Conservation (phyloP, 35 echinoderm and acorn worm genomes). For the Heliocidaris tuberculata region DNA sequence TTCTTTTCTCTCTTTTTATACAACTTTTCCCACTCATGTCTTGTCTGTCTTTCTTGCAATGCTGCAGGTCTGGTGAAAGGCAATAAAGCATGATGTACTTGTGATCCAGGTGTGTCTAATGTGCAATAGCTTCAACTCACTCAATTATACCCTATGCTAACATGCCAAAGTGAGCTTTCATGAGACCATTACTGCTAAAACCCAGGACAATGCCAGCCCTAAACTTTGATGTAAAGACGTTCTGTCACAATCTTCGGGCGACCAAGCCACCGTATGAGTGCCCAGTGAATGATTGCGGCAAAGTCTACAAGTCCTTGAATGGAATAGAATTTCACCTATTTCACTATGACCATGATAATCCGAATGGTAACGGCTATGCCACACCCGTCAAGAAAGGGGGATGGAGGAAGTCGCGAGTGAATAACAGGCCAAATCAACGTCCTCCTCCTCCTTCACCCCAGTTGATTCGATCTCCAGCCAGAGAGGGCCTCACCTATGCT, state of each 20-base stretch:
- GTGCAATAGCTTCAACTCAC: background rate
- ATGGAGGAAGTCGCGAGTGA: conserved; percentile 74
- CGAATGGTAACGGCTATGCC: conserved; percentile 72
- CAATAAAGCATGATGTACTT: background rate
- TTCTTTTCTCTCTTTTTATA: too few relatives aligned
- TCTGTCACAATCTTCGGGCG: conserved; percentile 90
- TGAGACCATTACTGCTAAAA: conserved; percentile 14
- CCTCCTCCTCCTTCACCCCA: conserved; percentile 66
- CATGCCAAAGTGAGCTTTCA: conserved; percentile 16
- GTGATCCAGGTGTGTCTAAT: background rate
- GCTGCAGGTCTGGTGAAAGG: background rate
- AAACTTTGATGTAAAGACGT: conserved; percentile 93
- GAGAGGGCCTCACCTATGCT: conserved; percentile 95
- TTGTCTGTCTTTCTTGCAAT: background rate
- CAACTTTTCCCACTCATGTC: too few relatives aligned
- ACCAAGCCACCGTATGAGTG: conserved; percentile 99
- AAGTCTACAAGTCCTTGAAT: conserved; percentile 81
- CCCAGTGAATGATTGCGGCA: conserved; percentile 88
- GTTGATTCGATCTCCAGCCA: conserved; percentile 77
- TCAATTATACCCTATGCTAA: background rate
- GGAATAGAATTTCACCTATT: conserved; percentile 95
- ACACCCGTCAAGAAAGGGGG: conserved; percentile 71
- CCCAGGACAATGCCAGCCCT: conserved; percentile 76
- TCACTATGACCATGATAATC: conserved; percentile 94
- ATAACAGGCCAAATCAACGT: conserved; percentile 58